phyloP scores from a whole-genome alignment of 30 jellyfish, hydroid and myxozoan species.

The Aurelia sp. region DNA sequence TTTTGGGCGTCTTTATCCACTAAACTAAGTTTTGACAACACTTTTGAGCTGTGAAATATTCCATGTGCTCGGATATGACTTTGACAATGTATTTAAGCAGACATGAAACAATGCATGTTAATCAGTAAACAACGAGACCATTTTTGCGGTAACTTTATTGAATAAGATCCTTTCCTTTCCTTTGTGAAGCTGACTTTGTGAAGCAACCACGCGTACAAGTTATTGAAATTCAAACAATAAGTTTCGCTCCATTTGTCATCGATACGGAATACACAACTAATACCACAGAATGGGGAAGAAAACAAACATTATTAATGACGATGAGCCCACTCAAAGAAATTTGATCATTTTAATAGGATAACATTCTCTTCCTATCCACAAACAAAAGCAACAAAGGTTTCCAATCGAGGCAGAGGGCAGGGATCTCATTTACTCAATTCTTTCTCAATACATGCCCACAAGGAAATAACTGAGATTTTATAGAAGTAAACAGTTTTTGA shows the following conservation, averaged over 20 bases:
- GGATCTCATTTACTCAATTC: too few relatives aligned
- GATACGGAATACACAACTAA: constrained; percentile 7
- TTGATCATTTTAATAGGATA: constrained; percentile 30
- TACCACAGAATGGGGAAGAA: constrained; percentile 6
- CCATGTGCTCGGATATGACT: constrained; percentile 50
- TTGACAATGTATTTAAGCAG: constrained; percentile 31
- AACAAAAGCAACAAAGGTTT: too few relatives aligned
- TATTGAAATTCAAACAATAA: constrained; percentile 37
- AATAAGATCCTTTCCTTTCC: constrained; percentile 44
- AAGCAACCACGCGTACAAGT: constrained; percentile 67
- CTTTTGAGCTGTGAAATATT: constrained; percentile 26
- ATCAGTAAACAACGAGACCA: constrained; percentile 64
- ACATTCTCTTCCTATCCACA: background rate
- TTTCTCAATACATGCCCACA: too few relatives aligned
- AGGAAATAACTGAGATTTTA: too few relatives aligned
- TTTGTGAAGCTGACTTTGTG: constrained; percentile 9
- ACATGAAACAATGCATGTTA: constrained; percentile 52
- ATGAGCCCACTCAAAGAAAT: constrained; percentile 40
- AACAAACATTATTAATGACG: constrained; percentile 30
- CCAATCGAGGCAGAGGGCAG: too few relatives aligned
- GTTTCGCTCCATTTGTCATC: constrained; percentile 7
- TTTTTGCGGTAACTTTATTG: constrained; percentile 26
- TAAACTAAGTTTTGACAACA: constrained; percentile 32
- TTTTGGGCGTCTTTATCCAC: constrained; percentile 39
- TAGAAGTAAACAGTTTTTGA: too few relatives aligned